A percentile compares a stretch with the other conserved stretches of the same genome.
phyloP scores from a whole-genome alignment of 2,113 vertebrate species.

The Eclectus roratus region DNA sequence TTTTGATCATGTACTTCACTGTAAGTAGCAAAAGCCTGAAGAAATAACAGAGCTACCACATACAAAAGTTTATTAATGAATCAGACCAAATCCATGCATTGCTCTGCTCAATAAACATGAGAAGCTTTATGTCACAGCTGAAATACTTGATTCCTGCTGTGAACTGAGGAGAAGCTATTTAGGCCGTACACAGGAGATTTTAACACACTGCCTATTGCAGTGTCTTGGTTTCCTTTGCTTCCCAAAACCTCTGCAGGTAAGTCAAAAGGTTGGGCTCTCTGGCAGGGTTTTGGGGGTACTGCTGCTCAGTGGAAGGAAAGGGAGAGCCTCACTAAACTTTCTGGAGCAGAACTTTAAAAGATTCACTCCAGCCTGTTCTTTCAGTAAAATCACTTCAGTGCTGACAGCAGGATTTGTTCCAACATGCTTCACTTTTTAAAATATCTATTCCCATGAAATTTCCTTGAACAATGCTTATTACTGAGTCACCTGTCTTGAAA shows the following conservation, averaged over 20 bases:
- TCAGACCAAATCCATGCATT: neutral
- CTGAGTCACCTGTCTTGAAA: neutral
- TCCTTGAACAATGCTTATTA: neutral
- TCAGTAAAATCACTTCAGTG: neutral
- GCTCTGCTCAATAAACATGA: neutral
- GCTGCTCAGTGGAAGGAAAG: neutral
- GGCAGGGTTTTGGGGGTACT: neutral
- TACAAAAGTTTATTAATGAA: neutral
- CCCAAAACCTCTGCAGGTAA: neutral
- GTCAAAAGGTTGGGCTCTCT: neutral
- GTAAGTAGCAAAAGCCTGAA: neutral
- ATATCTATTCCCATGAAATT: neutral
- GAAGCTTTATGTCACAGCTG: neutral
- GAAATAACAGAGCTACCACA: neutral
- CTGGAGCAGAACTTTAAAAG: neutral
- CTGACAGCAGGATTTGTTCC: neutral
- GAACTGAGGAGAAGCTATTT: neutral
- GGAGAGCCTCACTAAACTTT: neutral
- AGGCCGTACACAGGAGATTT: neutral
- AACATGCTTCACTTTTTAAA: rapidly evolving
- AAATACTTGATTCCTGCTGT: neutral
- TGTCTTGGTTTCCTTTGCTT: neutral
- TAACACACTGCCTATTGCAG: neutral
- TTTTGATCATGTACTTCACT: neutral
- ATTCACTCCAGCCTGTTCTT: neutral